These are phyloP conservation scores for Agrilus mali DNA, from an alignment of 2,888 invertebrate genomes.

Conservation along the genomic window DNA sequence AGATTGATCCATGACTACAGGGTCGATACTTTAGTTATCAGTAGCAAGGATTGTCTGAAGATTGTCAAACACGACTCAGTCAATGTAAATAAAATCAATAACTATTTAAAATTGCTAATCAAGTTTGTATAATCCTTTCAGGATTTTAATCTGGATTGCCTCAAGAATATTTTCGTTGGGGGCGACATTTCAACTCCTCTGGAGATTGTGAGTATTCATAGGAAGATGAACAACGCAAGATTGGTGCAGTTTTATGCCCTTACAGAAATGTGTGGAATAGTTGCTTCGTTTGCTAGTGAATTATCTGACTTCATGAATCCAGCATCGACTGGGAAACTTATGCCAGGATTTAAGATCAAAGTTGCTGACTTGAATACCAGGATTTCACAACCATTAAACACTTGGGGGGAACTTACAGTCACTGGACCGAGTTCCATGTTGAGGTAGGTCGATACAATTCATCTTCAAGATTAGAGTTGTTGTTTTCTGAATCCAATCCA, in stretches of 20 bases:
- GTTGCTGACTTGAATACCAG: constrained; percentile 20
- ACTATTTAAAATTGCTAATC: neutral
- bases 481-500: too few species aligned
- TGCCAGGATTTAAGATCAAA: constrained; percentile 19
- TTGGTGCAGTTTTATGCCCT: constrained; percentile 21
- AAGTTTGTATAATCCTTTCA: constrained; percentile 5
- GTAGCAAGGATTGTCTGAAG: constrained; percentile 20
- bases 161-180: constrained; percentile 21
- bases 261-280: constrained; percentile 23
- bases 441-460: constrained; percentile 18
- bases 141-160: constrained; percentile 24
- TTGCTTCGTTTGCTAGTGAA: constrained; percentile 14
- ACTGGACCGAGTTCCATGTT: constrained; percentile 23
- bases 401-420: constrained; percentile 23
- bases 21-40: constrained; percentile 21
- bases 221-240: constrained; percentile 16
- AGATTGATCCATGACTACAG: constrained; percentile 25
- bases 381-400: constrained; percentile 15
- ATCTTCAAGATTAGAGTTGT: too few species aligned
- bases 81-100: constrained; percentile 14
- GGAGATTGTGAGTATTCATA: constrained; percentile 18
- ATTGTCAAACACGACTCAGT: constrained; percentile 20
- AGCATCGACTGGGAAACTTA: constrained; percentile 19
- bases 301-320: constrained; percentile 16
- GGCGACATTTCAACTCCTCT: constrained; percentile 19